Evolutionary conservation across 2,113 vertebrate genomes (phyloP), one percentile per base, ranked within the genome.

Genomic region (Spea bombifrons): DNA sequence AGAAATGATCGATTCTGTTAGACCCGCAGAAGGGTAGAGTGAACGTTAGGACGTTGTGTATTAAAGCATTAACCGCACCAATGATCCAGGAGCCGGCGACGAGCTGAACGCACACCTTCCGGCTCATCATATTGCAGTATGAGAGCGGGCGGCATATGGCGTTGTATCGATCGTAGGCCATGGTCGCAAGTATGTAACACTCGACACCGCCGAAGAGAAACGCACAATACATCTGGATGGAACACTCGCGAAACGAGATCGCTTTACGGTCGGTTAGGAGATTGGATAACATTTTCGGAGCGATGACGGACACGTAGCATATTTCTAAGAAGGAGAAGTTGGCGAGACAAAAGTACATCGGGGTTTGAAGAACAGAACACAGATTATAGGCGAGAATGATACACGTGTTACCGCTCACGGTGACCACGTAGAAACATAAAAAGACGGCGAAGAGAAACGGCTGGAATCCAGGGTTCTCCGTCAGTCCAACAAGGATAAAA

Each of bases 321-420:
- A 75, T 67, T 46, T 75, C 74, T 17, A 67, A 7, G n/a, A 67
- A 16, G 12, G 74, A 75, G 8, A 75, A 75, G 16, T 67, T 66
- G 30, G 49, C 48, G 9, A 75, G 64, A 45, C 15, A 53, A 67
- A 66, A 75, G 63, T 75, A 67, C 74, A 75, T 75, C n/a, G 74
- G 74, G 15, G 47, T 67, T 13, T 67, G 74, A 49, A 75, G 74
- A n/a, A 8, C 66, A 8, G 48, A 16, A 66, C 61, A 65, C 3
- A 75, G 12, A 5, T 44, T 75, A 44, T 75, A 66, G 6, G 45
- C 7, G 30, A 75, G 7, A 10, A 75, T 66, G 10, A 75, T 66
- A 30, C 5, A 66, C 13, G 44, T 4, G 43, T 75, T 75, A 49
- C 61, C 73, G 52, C 8, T 2, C 6, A 75, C 9, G 9, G 73